Conservation (phyloP, 2,888 invertebrate species). For the Trilocha varians region DNA sequence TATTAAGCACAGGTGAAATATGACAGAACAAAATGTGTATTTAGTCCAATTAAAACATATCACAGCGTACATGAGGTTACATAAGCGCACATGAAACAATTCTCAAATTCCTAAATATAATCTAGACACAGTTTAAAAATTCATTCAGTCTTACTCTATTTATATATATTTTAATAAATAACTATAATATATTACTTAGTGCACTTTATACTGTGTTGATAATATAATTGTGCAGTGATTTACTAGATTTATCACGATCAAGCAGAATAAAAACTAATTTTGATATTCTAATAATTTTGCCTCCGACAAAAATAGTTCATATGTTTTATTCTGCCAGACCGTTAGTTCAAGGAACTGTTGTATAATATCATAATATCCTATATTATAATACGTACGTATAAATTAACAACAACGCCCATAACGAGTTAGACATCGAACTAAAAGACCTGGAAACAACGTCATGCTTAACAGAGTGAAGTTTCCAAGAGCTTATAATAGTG, state of each 20-base stretch:
- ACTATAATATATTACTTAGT: constrained; percentile 42
- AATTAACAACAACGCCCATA: constrained; percentile 55
- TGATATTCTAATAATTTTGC: neutral
- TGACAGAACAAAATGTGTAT: constrained; percentile 10
- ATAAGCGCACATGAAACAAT: constrained; percentile 35
- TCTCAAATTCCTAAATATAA: constrained; percentile 18
- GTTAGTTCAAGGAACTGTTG: constrained; percentile 55
- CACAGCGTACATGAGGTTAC: constrained; percentile 55
- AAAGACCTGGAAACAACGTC: no score
- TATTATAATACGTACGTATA: constrained; percentile 28
- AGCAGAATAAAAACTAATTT: constrained; percentile 24
- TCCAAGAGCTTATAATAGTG: no score
- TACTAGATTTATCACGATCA: constrained; percentile 30
- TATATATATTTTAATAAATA: constrained; percentile 40
- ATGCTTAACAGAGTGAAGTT: no score
- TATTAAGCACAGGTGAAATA: neutral
- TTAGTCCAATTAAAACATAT: constrained; percentile 32
- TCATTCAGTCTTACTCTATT: constrained; percentile 65
- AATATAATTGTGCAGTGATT: constrained; percentile 49
- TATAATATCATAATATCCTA: constrained; percentile 36
- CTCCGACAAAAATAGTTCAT: constrained; percentile 4
- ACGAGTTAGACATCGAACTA: neutral
- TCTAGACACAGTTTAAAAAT: constrained; percentile 39
- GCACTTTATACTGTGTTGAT: constrained; percentile 49
- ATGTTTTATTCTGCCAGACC: constrained; percentile 32